phyloP scores from a whole-genome alignment of 1,140 invertebrate genomes.

The Penaeus indicus region DNA sequence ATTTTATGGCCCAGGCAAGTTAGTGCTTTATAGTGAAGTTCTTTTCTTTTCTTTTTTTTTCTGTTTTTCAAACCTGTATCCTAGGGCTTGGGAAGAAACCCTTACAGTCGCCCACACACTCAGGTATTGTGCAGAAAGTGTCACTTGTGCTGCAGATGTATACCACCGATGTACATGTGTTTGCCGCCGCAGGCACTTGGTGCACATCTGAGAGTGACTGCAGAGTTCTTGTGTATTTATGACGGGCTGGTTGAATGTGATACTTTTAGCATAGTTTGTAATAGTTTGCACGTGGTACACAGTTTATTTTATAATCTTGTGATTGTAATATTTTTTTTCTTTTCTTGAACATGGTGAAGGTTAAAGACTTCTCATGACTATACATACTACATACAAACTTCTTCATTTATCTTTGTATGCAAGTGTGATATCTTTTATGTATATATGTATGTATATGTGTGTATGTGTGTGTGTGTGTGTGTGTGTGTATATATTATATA shows the following conservation, averaged over 20 bases:
- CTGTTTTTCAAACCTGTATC: slow-evolving; percentile 15
- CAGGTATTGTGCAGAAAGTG: slow-evolving; percentile 39
- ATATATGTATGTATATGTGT: too few species aligned
- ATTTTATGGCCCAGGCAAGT: too few species aligned
- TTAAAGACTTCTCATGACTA: slow-evolving; percentile 1
- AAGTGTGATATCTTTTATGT: too few species aligned
- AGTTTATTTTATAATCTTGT: slow-evolving; percentile 36
- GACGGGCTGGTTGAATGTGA: slow-evolving; percentile 35
- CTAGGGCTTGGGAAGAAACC: slow-evolving; percentile 12
- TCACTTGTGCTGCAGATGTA: slow-evolving; percentile 20
- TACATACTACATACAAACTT: too few species aligned
- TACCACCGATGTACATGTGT: slow-evolving; percentile 11
- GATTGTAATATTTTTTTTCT: slow-evolving; percentile 26
- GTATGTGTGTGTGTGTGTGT: too few species aligned
- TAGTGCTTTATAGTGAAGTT: neutral
- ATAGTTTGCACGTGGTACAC: slow-evolving; percentile 35
- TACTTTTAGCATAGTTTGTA: slow-evolving; percentile 18
- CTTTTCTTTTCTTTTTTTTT: neutral
- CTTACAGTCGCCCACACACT: slow-evolving; percentile 23
- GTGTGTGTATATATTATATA: too few species aligned
- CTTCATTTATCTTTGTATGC: too few species aligned
- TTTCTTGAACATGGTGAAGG: slow-evolving; percentile 12
- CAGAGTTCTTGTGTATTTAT: slow-evolving; percentile 36
- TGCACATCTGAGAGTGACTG: slow-evolving; percentile 33
- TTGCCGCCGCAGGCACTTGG: too few species aligned